phyloP scores from a whole-genome alignment of 1,140 invertebrate genomes.

The Lordiphosa mommai region DNA sequence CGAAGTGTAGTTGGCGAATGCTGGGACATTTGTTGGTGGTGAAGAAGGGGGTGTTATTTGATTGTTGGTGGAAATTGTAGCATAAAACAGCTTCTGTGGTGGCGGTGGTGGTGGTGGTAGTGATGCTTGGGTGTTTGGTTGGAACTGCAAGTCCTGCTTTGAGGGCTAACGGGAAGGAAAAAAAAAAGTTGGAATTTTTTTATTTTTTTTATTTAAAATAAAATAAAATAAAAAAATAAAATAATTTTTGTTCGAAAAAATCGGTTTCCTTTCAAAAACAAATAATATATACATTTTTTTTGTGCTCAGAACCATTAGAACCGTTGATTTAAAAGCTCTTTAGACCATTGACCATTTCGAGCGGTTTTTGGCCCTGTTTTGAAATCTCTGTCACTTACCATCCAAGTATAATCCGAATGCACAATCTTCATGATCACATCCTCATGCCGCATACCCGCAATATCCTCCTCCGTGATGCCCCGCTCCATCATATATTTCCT shows the following conservation, averaged over 20 bases:
- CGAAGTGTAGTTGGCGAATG: conserved; percentile 44
- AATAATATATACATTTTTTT: no score
- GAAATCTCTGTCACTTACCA: conserved; percentile 30
- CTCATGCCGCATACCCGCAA: conserved; percentile 41
- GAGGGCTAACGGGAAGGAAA: conserved; percentile 23
- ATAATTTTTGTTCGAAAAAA: no score
- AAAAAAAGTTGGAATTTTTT: neutral
- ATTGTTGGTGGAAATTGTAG: conserved; percentile 63
- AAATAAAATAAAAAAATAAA: no score
- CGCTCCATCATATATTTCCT: conserved; percentile 73
- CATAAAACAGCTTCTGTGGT: conserved; percentile 34
- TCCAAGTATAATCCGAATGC: conserved; percentile 68
- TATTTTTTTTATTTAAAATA: no score
- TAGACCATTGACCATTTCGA: no score
- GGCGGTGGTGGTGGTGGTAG: conserved; percentile 4
- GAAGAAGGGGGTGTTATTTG: conserved; percentile 53
- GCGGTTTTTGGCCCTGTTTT: no score
- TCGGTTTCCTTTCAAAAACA: no score
- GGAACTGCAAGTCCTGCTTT: conserved; percentile 19
- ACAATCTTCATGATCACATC: conserved; percentile 66
- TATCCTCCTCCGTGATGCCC: conserved; percentile 58
- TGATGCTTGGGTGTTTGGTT: conserved; percentile 10
- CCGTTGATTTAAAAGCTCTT: no score
- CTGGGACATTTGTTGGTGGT: conserved; percentile 13
- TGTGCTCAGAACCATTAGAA: no score